Evolutionary conservation across 2,113 vertebrate species (phyloP).

Genomic region (Hippotragus niger): DNA sequence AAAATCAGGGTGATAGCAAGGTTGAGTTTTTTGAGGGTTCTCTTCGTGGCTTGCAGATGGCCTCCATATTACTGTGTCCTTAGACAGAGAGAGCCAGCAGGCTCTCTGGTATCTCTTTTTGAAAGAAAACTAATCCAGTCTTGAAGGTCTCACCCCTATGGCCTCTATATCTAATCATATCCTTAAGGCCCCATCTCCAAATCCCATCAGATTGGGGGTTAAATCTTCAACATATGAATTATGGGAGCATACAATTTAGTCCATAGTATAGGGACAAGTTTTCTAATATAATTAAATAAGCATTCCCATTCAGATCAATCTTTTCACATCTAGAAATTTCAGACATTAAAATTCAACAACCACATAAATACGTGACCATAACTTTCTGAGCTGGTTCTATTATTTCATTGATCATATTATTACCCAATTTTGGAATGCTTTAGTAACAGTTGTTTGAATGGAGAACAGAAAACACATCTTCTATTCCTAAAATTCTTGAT

Average conservation of each 20-base stretch:
- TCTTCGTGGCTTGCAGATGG: not conserved
- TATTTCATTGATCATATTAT: not conserved
- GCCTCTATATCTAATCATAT: not conserved
- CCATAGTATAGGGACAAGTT: not conserved
- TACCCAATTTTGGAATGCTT: not conserved
- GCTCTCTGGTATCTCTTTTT: not conserved
- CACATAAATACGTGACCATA: not conserved
- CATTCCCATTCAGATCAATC: not conserved
- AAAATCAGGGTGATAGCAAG: not conserved
- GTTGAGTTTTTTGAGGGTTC: not conserved
- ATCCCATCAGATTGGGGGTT: not conserved
- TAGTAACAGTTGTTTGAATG: not conserved
- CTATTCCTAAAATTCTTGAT: not conserved
- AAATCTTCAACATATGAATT: not conserved
- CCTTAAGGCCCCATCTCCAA: not conserved
- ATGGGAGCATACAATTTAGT: not conserved
- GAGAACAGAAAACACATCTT: not conserved
- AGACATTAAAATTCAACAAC: not conserved
- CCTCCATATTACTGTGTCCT: not conserved
- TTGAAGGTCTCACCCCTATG: not conserved
- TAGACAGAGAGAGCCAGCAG: not conserved
- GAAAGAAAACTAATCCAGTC: not conserved
- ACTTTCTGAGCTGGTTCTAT: not conserved
- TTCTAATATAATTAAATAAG: not conserved
- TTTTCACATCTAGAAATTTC: not conserved